phyloP scores from a whole-genome alignment of 1,140 invertebrate species.

The Panulirus ornatus region DNA sequence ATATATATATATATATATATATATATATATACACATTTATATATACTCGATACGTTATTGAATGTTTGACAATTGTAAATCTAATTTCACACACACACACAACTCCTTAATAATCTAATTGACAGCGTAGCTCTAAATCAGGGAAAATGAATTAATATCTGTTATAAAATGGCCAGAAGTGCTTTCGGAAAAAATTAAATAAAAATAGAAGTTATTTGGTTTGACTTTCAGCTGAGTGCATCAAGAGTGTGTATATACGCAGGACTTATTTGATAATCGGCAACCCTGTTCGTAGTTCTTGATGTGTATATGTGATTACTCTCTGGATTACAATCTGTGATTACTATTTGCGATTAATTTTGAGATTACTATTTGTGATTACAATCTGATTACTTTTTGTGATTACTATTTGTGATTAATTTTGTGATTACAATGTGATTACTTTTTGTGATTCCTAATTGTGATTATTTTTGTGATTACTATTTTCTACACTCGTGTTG shows the following conservation, averaged over 20 bases:
- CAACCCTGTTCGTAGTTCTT: background rate
- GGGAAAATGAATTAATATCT: slow-evolving; percentile 32
- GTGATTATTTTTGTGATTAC: too few species aligned
- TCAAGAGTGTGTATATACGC: slow-evolving; percentile 29
- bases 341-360: too few species aligned
- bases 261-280: slow-evolving; percentile 4
- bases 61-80: slow-evolving; percentile 25
- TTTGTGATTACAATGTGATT: too few species aligned
- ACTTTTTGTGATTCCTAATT: too few species aligned
- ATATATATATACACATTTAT: slow-evolving; percentile 19
- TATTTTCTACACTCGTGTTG: too few species aligned
- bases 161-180: slow-evolving; percentile 8
- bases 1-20: background rate
- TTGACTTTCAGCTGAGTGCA: slow-evolving; percentile 6
- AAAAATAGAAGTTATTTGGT: slow-evolving; percentile 1
- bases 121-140: slow-evolving; percentile 36
- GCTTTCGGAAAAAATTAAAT: background rate
- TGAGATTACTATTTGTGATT: too few species aligned
- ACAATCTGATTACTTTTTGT: too few species aligned
- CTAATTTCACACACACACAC: slow-evolving; percentile 29
- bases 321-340: too few species aligned
- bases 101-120: slow-evolving; percentile 45
- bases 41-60: slow-evolving; percentile 2
- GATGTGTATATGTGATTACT: too few species aligned
- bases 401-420: too few species aligned